A percentile compares a stretch with the other conserved stretches of the same genome.
These are phyloP conservation scores for Ophion slaviceki DNA, from an alignment of 2,888 invertebrate genomes.

Conservation along the genomic window DNA sequence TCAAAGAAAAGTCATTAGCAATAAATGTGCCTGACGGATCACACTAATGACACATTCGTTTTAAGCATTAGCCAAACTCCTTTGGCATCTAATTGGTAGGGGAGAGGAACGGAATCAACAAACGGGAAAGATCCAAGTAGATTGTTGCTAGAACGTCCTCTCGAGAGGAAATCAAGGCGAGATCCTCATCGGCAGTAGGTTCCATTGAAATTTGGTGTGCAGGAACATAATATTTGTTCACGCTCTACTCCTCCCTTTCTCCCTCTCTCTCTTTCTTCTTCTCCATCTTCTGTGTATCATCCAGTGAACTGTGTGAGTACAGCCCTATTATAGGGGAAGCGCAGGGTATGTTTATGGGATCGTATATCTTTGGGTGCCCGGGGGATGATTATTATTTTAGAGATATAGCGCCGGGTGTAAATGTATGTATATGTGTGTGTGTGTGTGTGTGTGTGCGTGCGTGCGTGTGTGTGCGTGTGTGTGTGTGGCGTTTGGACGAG, in stretches of 20 bases:
- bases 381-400: slow-evolving; percentile 74
- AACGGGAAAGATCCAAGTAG: slow-evolving; percentile 46
- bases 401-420: slow-evolving; percentile 60
- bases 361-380: slow-evolving; percentile 73
- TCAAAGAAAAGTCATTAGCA: too few species aligned
- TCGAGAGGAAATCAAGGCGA: neutral
- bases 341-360: slow-evolving; percentile 76
- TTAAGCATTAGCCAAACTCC: slow-evolving; percentile 1
- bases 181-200: neutral
- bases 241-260: neutral
- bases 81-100: neutral
- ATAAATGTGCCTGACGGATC: too few species aligned
- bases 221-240: slow-evolving; percentile 16
- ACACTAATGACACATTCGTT: neutral
- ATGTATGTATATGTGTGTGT: slow-evolving; percentile 38
- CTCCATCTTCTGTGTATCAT: slow-evolving; percentile 36
- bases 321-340: slow-evolving; percentile 70
- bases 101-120: slow-evolving; percentile 13
- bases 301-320: slow-evolving; percentile 62
- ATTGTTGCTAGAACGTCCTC: slow-evolving; percentile 42
- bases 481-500: slow-evolving; percentile 13
- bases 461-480: slow-evolving; percentile 30
- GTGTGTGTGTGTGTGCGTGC: neutral
- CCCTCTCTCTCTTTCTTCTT: neutral
- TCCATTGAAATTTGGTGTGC: slow-evolving; percentile 42